Evolutionary conservation across 2,888 invertebrate genomes (phyloP).

Genomic region (Bugulina stolonifera): DNA sequence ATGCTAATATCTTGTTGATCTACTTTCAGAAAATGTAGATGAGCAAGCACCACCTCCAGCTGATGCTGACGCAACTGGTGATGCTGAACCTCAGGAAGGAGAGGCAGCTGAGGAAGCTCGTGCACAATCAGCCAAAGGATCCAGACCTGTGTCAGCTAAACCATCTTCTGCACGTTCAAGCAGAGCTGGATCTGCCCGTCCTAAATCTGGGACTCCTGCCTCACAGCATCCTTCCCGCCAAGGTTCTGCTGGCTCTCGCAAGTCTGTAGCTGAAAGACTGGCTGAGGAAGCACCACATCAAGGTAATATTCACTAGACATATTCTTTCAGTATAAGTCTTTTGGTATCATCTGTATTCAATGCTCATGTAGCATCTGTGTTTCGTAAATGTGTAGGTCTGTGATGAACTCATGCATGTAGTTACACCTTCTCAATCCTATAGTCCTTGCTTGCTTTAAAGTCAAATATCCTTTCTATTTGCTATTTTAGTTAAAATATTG

Average conservation of each 20-base stretch:
- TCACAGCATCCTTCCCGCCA: not conserved
- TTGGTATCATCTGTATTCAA: too few relatives aligned
- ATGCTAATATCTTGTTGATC: too few relatives aligned
- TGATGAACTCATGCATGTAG: too few relatives aligned
- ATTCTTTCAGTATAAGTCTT: too few relatives aligned
- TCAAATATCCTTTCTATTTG: too few relatives aligned
- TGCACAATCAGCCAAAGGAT: conserved; percentile 23
- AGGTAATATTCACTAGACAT: too few relatives aligned
- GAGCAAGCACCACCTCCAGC: not conserved
- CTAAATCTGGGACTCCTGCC: not conserved
- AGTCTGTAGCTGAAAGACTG: conserved; percentile 8
- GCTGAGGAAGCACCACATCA: not conserved
- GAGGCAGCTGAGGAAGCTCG: not conserved
- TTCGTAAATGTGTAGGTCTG: too few relatives aligned
- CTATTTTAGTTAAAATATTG: too few relatives aligned
- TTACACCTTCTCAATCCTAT: too few relatives aligned
- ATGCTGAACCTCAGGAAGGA: not conserved
- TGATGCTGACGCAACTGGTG: not conserved
- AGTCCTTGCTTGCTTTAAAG: too few relatives aligned
- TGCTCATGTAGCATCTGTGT: too few relatives aligned
- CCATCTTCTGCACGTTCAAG: conserved; percentile 28
- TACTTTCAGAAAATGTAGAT: not conserved
- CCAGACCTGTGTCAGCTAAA: conserved; percentile 32
- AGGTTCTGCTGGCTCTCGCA: not conserved
- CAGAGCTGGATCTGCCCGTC: conserved; percentile 27